A percentile compares a stretch with the other conserved stretches of the same genome.
These are phyloP conservation scores for Syngnathus typhle DNA, from an alignment of 2,113 vertebrate genomes.

Conservation along the genomic window DNA sequence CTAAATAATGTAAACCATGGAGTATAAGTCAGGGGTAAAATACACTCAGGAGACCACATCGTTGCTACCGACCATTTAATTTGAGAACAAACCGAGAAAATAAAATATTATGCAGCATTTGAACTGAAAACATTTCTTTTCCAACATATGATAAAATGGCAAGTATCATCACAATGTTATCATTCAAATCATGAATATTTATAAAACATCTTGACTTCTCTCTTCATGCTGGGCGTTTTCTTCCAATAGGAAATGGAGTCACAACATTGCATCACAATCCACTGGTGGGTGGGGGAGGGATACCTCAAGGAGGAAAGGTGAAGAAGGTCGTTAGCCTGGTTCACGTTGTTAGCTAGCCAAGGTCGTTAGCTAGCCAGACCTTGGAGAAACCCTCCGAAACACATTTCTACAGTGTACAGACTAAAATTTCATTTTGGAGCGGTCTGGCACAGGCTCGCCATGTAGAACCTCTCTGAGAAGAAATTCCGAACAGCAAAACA, in stretches of 20 bases:
- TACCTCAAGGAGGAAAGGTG: constrained; percentile 48
- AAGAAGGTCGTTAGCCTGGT: constrained; percentile 40
- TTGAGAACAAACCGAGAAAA: constrained; percentile 68
- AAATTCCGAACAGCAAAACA: constrained; percentile 32
- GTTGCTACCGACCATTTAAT: constrained; percentile 74
- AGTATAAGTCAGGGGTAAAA: background rate
- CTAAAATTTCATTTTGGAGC: constrained; percentile 16
- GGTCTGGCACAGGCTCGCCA: constrained; percentile 26
- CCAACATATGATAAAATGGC: constrained; percentile 56
- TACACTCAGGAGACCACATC: constrained; percentile 25
- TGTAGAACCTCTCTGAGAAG: constrained; percentile 12
- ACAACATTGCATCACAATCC: constrained; percentile 71
- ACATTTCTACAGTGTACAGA: background rate
- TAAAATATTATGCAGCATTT: constrained; percentile 69
- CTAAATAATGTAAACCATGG: too few relatives aligned
- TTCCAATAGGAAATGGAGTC: constrained; percentile 65
- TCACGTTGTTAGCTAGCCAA: constrained; percentile 11
- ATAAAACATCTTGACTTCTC: constrained; percentile 68
- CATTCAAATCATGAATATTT: constrained; percentile 61
- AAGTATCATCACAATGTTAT: constrained; percentile 58
- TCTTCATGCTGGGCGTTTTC: constrained; percentile 71
- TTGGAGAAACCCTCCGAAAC: constrained; percentile 6
- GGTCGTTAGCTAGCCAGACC: constrained; percentile 6
- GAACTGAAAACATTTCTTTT: constrained; percentile 56
- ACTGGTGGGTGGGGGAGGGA: constrained; percentile 44